Percentiles rank a stretch among this genome's conserved stretches.
phyloP scores from a whole-genome alignment of 2,797 vertebrate genomes.

The Acanthiza pusilla region DNA sequence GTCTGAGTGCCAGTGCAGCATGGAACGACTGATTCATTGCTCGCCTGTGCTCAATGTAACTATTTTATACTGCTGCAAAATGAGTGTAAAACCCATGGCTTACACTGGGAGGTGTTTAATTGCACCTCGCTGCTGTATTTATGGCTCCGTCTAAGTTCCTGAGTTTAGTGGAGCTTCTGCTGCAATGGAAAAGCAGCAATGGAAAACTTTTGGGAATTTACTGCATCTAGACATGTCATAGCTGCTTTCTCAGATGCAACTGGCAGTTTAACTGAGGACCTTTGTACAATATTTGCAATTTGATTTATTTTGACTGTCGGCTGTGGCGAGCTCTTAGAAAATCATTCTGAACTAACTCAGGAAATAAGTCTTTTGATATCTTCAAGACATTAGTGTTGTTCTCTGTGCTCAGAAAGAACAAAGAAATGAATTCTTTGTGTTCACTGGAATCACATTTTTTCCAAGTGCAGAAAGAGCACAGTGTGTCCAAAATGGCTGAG shows the following conservation, averaged over 20 bases:
- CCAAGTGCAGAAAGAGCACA: background rate
- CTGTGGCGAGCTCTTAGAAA: background rate
- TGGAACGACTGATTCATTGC: fast-evolving
- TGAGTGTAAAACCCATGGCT: background rate
- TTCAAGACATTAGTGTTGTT: background rate
- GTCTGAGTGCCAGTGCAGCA: background rate
- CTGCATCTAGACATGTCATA: fast-evolving
- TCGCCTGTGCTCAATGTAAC: background rate
- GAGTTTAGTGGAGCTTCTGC: background rate
- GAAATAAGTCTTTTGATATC: background rate
- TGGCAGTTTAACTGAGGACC: background rate
- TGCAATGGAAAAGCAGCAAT: background rate
- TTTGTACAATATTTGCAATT: background rate
- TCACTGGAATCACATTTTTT: background rate
- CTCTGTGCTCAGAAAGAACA: background rate
- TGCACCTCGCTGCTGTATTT: background rate
- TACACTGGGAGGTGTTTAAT: background rate
- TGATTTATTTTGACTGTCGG: background rate
- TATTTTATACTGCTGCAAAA: background rate
- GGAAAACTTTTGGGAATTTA: background rate
- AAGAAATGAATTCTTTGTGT: background rate
- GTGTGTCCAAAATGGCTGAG: background rate
- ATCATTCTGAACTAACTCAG: background rate
- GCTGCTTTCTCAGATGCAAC: background rate
- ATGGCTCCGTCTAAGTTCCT: background rate